Evolutionary conservation across 2,888 invertebrate genomes (phyloP).

Genomic region (Patella caerulea): DNA sequence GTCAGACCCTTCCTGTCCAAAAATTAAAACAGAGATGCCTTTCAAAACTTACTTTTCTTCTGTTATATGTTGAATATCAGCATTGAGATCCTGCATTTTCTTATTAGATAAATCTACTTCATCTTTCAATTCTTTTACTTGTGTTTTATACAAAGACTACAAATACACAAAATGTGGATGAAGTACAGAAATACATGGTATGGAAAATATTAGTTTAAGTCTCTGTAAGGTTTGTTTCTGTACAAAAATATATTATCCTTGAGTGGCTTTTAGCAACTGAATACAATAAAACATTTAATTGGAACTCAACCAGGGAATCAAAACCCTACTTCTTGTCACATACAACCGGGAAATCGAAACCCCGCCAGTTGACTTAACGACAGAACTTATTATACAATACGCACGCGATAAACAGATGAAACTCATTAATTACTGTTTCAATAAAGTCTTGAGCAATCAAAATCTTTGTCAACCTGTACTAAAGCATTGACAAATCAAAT

Average conservation of each 20-base stretch:
- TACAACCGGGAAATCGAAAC: too few relatives aligned
- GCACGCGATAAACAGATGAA: too few relatives aligned
- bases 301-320: too few relatives aligned
- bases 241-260: background rate
- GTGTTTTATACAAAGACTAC: slow-evolving; percentile 91
- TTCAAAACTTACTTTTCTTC: slow-evolving; percentile 81
- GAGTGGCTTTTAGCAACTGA: too few relatives aligned
- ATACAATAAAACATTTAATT: too few relatives aligned
- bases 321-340: too few relatives aligned
- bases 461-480: too few relatives aligned
- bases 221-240: background rate
- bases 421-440: too few relatives aligned
- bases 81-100: slow-evolving; percentile 56
- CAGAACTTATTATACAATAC: too few relatives aligned
- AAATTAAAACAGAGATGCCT: background rate
- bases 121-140: slow-evolving; percentile 89
- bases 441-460: too few relatives aligned
- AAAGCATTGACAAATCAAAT: too few relatives aligned
- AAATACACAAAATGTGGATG: background rate
- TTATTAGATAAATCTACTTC: slow-evolving; percentile 88
- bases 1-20: slow-evolving; percentile 15
- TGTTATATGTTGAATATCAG: slow-evolving; percentile 84
- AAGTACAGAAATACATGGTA: background rate
- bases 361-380: too few relatives aligned
- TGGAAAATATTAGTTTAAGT: background rate